phyloP scores from a whole-genome alignment of 2,797 vertebrate species.

The Peromyscus eremicus region DNA sequence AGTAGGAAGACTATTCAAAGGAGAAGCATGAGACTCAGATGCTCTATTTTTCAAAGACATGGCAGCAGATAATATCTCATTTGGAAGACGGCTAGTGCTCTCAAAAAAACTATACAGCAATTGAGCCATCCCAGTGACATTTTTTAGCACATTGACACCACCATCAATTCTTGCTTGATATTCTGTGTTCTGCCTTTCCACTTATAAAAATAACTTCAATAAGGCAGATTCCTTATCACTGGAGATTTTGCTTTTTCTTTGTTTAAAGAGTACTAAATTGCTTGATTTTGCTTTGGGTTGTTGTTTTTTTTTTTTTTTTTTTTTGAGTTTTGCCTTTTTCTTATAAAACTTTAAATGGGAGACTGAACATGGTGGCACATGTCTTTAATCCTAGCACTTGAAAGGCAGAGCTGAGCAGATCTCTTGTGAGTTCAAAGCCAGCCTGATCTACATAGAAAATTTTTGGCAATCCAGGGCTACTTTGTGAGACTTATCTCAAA shows the following conservation, averaged over 20 bases:
- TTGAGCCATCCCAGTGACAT: not conserved
- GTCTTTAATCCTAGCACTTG: not conserved
- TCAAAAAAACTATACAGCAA: conserved; percentile 41
- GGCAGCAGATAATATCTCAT: conserved; percentile 68
- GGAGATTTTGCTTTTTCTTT: conserved; percentile 34
- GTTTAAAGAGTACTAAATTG: not conserved
- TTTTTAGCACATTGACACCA: not conserved
- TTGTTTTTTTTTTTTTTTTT: not conserved
- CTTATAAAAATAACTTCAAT: conserved; percentile 62
- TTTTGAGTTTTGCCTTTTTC: not conserved
- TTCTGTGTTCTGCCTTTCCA: conserved; percentile 52
- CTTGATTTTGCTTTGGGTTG: conserved; percentile 1
- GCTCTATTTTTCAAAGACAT: conserved; percentile 54
- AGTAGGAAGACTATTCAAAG: conserved; percentile 11
- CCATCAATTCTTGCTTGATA: conserved; percentile 60
- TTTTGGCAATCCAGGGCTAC: no score
- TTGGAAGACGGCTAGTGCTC: conserved; percentile 40
- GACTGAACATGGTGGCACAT: no score
- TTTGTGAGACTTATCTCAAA: not conserved
- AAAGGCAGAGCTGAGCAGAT: not conserved
- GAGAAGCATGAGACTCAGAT: conserved; percentile 49
- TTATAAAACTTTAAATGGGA: conserved; percentile 20
- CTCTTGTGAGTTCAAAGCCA: not conserved
- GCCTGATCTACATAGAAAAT: not conserved
- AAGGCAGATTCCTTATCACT: conserved; percentile 50